phyloP scores from a whole-genome alignment of 2,888 invertebrate species.

The Cerceris rybyensis region DNA sequence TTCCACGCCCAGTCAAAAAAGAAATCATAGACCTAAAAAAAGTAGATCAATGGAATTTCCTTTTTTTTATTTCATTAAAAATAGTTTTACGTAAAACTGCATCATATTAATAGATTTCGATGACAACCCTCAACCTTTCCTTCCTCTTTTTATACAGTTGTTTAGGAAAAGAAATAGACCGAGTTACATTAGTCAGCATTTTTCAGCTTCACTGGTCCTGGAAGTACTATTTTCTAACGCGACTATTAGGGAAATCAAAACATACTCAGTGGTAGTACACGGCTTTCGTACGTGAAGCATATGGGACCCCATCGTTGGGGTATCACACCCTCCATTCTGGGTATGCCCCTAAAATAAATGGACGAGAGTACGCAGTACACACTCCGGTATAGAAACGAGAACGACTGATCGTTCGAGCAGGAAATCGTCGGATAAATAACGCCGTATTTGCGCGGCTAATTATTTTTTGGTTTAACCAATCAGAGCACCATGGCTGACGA shows the following conservation, averaged over 20 bases:
- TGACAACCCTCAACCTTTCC: too few species aligned
- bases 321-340: slow-evolving; percentile 75
- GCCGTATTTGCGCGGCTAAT: slow-evolving; percentile 78
- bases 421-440: slow-evolving; percentile 78
- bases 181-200: slow-evolving; percentile 48
- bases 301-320: slow-evolving; percentile 75
- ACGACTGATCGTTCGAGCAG: slow-evolving; percentile 74
- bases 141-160: too few species aligned
- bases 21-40: too few species aligned
- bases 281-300: slow-evolving; percentile 74
- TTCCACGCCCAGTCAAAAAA: too few species aligned
- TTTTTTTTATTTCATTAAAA: too few species aligned
- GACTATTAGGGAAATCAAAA: slow-evolving; percentile 81
- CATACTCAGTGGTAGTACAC: slow-evolving; percentile 71
- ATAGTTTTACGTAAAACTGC: too few species aligned
- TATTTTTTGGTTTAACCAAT: slow-evolving; percentile 75
- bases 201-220: slow-evolving; percentile 42
- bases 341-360: slow-evolving; percentile 79
- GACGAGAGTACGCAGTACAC: slow-evolving; percentile 71
- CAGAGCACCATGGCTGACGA: slow-evolving; percentile 66
- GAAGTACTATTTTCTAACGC: slow-evolving; percentile 64
- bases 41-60: too few species aligned
- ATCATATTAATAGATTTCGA: too few species aligned
- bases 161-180: not conserved
- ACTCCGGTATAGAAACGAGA: slow-evolving; percentile 60